Percentiles rank a stretch among this genome's conserved stretches.
phyloP scores from a whole-genome alignment of 2,797 vertebrate genomes.

The Alosa sapidissima region DNA sequence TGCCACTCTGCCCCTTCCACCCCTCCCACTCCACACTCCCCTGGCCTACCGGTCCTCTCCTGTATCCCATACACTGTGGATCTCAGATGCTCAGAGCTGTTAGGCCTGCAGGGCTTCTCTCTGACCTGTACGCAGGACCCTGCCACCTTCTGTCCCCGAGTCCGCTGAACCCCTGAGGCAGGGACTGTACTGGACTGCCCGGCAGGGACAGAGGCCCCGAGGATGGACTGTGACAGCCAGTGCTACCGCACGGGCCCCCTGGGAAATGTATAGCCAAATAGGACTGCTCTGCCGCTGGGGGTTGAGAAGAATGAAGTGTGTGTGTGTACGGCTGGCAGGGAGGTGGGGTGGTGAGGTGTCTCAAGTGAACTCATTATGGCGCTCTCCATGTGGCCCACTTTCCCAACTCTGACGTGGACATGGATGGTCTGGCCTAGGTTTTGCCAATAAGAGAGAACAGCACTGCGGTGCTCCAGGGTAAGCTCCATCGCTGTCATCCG shows the following conservation, averaged over 20 bases:
- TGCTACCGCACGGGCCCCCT: conserved; percentile 9
- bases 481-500: not conserved
- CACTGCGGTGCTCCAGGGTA: too few relatives aligned
- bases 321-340: not conserved
- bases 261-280: conserved; percentile 38
- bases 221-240: conserved; percentile 27
- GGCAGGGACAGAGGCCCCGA: not conserved
- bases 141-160: not conserved
- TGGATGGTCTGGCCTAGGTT: too few relatives aligned
- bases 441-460: too few relatives aligned
- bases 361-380: conserved; percentile 34
- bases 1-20: not conserved
- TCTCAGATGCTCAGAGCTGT: not conserved
- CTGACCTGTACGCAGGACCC: not conserved
- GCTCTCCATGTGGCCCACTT: conserved; percentile 39
- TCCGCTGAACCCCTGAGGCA: not conserved
- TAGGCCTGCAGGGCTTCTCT: not conserved
- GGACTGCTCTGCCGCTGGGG: not conserved
- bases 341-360: not conserved
- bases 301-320: not conserved
- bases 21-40: too few relatives aligned
- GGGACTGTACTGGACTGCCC: not conserved
- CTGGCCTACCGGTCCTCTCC: too few relatives aligned
- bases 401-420: not conserved
- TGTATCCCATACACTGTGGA: not conserved